phyloP scores from a whole-genome alignment of 2,888 invertebrate genomes.

The Drosophila helvetica region DNA sequence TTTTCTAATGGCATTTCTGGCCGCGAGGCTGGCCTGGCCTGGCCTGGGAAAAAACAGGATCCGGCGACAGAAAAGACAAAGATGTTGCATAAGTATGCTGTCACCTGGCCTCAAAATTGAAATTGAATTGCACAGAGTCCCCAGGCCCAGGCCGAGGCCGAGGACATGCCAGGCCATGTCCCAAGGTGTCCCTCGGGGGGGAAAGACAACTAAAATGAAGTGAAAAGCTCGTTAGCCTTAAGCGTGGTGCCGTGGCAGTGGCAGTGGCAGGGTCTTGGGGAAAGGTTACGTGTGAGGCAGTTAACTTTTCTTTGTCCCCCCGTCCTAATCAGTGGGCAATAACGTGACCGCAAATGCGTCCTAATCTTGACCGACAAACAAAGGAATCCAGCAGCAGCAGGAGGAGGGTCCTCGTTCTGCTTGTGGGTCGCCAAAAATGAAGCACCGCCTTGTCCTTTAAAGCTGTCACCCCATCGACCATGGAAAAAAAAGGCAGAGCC shows the following conservation, averaged over 20 bases:
- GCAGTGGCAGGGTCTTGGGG: not conserved
- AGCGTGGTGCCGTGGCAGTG: not conserved
- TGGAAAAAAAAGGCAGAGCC: slow-evolving; percentile 41
- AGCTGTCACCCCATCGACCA: slow-evolving; percentile 60
- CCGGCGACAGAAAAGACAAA: slow-evolving; percentile 23
- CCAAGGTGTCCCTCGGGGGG: slow-evolving; percentile 23
- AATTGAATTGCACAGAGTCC: slow-evolving; percentile 62
- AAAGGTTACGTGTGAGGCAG: slow-evolving; percentile 64
- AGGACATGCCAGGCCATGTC: not conserved
- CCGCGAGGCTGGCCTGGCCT: slow-evolving; percentile 53
- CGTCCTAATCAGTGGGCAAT: slow-evolving; percentile 79
- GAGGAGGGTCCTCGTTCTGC: not conserved
- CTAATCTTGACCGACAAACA: slow-evolving; percentile 70
- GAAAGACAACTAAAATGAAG: slow-evolving; percentile 52
- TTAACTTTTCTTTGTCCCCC: slow-evolving; percentile 60
- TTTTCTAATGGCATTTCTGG: slow-evolving; percentile 68
- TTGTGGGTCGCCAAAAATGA: slow-evolving; percentile 52
- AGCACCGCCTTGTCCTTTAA: slow-evolving; percentile 69
- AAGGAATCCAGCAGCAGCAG: slow-evolving; percentile 43
- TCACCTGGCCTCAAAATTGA: slow-evolving; percentile 58
- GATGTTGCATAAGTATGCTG: slow-evolving; percentile 64
- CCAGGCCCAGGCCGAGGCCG: slow-evolving; percentile 5
- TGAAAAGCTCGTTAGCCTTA: slow-evolving; percentile 67
- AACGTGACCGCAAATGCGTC: slow-evolving; percentile 77
- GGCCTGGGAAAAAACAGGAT: slow-evolving; percentile 22